These are phyloP conservation scores for Papilio polyxenes DNA, from an alignment of 1,140 invertebrate genomes.

Conservation along the genomic window DNA sequence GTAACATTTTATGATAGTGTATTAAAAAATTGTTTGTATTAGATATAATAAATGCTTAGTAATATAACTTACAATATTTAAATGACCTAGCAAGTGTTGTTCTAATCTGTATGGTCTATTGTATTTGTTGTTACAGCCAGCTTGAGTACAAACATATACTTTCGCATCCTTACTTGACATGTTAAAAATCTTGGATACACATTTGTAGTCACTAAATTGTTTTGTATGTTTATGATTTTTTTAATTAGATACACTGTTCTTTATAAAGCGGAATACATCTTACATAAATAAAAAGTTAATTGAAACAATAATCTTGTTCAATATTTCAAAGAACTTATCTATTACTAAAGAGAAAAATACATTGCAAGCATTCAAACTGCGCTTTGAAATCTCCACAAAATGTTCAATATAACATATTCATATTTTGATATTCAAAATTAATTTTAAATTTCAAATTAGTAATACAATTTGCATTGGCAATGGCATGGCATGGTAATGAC, in stretches of 20 bases:
- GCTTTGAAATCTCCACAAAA: neutral
- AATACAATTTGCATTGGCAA: neutral
- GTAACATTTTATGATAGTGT: conserved; percentile 39
- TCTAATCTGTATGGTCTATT: conserved; percentile 74
- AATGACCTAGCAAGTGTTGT: conserved; percentile 72
- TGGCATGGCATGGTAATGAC: neutral
- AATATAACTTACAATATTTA: conserved; percentile 68
- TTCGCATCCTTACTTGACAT: conserved; percentile 52
- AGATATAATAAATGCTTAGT: neutral
- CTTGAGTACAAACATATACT: conserved; percentile 59
- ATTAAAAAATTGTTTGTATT: neutral
- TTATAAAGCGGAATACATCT: neutral
- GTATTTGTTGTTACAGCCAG: conserved; percentile 70
- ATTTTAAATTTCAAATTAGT: neutral
- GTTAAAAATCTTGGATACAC: neutral
- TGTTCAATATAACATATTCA: neutral
- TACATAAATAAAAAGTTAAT: neutral
- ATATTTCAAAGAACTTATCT: neutral
- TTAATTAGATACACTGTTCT: neutral
- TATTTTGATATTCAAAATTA: neutral
- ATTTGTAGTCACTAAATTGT: neutral
- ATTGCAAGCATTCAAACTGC: neutral
- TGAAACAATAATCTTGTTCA: neutral
- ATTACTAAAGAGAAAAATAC: neutral
- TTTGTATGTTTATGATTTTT: conserved; percentile 1